phyloP scores from a whole-genome alignment of 1,140 invertebrate species.

The Aplysia californica region DNA sequence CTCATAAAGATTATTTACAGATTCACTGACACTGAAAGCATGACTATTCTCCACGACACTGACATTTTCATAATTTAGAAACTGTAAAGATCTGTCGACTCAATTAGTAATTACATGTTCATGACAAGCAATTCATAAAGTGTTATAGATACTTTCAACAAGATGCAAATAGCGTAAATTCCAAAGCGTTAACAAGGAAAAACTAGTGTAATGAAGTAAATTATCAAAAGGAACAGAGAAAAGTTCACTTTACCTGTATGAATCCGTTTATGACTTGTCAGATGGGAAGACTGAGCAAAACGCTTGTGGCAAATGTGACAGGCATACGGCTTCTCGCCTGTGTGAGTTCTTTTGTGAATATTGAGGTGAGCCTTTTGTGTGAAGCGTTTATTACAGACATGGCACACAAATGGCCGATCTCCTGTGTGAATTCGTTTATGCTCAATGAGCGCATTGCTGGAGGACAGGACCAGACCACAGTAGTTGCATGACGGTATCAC shows the following conservation, averaged over 20 bases:
- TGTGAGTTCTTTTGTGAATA: slow-evolving; percentile 42
- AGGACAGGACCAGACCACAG: slow-evolving; percentile 26
- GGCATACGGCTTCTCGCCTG: slow-evolving; percentile 41
- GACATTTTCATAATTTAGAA: no score
- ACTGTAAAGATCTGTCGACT: no score
- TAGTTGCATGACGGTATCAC: slow-evolving; percentile 18
- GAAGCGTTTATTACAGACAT: slow-evolving; percentile 44
- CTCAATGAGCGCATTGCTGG: slow-evolving; percentile 33
- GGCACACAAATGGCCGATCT: slow-evolving; percentile 39
- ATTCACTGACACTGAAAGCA: no score
- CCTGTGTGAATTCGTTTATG: slow-evolving; percentile 41
- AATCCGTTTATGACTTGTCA: slow-evolving; percentile 39
- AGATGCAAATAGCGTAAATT: no score
- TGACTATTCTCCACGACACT: no score
- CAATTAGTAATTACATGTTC: no score
- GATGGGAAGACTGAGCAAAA: slow-evolving; percentile 44
- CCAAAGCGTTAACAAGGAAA: no score
- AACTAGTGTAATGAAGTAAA: no score
- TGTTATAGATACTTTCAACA: no score
- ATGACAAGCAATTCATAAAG: no score
- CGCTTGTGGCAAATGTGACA: slow-evolving; percentile 40
- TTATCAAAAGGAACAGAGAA: no score
- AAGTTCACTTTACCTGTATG: slow-evolving; percentile 42
- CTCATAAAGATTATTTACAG: no score
- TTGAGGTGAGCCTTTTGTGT: slow-evolving; percentile 45